Conservation (phyloP, 2,113 vertebrate genomes). For the Kobus ellipsiprymnus region DNA sequence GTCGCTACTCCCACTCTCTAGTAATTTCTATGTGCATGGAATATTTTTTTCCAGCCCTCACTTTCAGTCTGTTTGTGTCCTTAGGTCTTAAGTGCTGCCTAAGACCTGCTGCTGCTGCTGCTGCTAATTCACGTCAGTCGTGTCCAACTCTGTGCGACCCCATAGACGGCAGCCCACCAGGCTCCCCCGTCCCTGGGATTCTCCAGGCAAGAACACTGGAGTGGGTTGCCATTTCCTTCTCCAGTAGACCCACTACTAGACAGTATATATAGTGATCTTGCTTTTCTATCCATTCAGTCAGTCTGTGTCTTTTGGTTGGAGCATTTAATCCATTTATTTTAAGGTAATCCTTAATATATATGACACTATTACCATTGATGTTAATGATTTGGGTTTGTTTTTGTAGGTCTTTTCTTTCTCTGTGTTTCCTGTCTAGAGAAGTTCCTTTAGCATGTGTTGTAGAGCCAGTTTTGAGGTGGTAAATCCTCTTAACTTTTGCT, state of each 20-base stretch:
- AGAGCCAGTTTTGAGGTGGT: neutral
- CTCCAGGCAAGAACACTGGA: no score
- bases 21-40: neutral
- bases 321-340: neutral
- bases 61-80: neutral
- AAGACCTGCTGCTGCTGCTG: no score
- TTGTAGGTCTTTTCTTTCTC: neutral
- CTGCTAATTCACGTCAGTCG: fast-evolving
- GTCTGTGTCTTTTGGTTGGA: neutral
- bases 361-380: neutral
- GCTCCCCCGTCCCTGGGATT: no score
- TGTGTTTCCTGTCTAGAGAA: neutral
- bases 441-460: neutral
- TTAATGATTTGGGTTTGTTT: neutral
- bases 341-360: neutral
- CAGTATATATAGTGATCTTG: neutral
- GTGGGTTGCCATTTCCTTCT: no score
- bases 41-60: neutral
- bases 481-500: neutral
- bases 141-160: no score
- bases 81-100: neutral
- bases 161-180: no score
- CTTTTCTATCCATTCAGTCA: neutral
- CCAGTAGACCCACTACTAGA: neutral
- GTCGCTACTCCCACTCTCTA: neutral